Evolutionary conservation across 1,140 invertebrate genomes (phyloP).

Genomic region (Mamestra configurata): DNA sequence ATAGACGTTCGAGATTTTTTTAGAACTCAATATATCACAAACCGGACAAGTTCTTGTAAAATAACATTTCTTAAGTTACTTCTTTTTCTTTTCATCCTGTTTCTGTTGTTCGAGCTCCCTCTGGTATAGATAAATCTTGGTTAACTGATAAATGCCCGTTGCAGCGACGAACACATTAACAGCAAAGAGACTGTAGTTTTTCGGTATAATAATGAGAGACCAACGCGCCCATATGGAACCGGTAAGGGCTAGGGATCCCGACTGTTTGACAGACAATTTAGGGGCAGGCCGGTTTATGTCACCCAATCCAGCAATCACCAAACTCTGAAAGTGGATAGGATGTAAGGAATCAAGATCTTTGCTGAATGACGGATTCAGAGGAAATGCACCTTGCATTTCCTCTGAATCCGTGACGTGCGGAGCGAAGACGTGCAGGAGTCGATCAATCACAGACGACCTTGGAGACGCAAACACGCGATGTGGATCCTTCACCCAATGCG

Average conservation of each 20-base stretch:
- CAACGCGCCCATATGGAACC: slow-evolving; percentile 41
- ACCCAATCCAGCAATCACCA: slow-evolving; percentile 39
- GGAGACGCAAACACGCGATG: too few species aligned
- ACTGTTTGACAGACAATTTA: slow-evolving; percentile 21
- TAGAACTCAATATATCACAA: too few species aligned
- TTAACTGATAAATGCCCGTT: slow-evolving; percentile 7
- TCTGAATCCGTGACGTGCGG: too few species aligned
- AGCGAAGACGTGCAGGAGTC: too few species aligned
- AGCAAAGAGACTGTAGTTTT: slow-evolving; percentile 33
- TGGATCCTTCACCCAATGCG: too few species aligned
- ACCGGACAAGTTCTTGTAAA: too few species aligned
- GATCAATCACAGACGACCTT: too few species aligned
- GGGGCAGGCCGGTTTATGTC: slow-evolving; percentile 28
- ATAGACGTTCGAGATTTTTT: too few species aligned
- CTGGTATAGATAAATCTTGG: not conserved
- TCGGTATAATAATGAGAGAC: slow-evolving; percentile 30
- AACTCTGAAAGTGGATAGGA: slow-evolving; percentile 16
- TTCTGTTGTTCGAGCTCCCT: not conserved
- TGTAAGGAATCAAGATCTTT: not conserved
- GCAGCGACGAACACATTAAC: slow-evolving; percentile 19
- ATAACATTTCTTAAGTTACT: too few species aligned
- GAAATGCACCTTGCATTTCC: too few species aligned
- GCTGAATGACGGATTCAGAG: too few species aligned
- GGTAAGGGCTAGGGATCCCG: not conserved
- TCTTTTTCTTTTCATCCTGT: not conserved